These are phyloP conservation scores for Syrista parreyssii DNA, from an alignment of 2,888 invertebrate genomes.

Conservation along the genomic window DNA sequence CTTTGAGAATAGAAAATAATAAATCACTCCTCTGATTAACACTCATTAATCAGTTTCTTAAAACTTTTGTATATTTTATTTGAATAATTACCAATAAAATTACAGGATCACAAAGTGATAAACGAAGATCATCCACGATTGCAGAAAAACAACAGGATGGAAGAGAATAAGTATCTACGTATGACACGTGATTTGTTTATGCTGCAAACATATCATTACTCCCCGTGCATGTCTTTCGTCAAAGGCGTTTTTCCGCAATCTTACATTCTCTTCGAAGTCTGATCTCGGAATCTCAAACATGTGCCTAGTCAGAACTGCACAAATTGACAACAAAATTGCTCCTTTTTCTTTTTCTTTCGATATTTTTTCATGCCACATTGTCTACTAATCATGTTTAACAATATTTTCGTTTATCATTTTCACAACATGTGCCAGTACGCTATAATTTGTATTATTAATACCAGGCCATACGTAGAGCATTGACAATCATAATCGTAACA, in stretches of 20 bases:
- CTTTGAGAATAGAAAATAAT: constrained; percentile 6
- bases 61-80: neutral
- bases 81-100: neutral
- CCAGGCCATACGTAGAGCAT: neutral
- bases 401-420: neutral
- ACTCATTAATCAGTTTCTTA: no score
- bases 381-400: neutral
- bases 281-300: neutral
- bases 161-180: neutral
- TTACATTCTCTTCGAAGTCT: neutral
- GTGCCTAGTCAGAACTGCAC: neutral
- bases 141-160: neutral
- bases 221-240: neutral
- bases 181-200: neutral
- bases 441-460: neutral
- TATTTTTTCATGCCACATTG: neutral
- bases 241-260: neutral
- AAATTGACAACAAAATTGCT: neutral
- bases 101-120: neutral
- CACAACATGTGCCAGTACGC: neutral
- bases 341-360: neutral
- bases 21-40: no score
- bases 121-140: neutral
- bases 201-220: neutral
- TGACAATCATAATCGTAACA: neutral